A percentile compares a stretch with the other conserved stretches of the same genome.
Evolutionary conservation across 2,113 vertebrate genomes (phyloP).

Genomic region (Tursiops truncatus): DNA sequence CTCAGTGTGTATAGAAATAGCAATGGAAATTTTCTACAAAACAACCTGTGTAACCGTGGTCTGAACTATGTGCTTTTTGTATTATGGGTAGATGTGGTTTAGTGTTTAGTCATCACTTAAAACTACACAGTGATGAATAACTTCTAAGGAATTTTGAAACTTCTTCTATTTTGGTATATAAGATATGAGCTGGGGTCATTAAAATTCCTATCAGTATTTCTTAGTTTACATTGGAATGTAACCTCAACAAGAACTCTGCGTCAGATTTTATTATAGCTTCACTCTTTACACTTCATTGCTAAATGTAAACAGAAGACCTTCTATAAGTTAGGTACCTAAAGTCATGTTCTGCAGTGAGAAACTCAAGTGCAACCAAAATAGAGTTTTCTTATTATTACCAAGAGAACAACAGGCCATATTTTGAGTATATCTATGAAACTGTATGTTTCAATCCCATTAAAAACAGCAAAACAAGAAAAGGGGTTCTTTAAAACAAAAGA

Average conservation of each 20-base stretch:
- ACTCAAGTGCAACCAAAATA: neutral
- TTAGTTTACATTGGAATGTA: slow-evolving; percentile 22
- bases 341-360: neutral
- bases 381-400: neutral
- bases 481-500: neutral
- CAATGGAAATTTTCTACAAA: slow-evolving; percentile 57
- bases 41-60: slow-evolving; percentile 23
- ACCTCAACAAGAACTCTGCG: slow-evolving; percentile 24
- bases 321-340: neutral
- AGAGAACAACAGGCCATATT: neutral
- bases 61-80: slow-evolving; percentile 33
- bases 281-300: neutral
- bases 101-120: slow-evolving; percentile 62
- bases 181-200: slow-evolving; percentile 43
- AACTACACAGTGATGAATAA: slow-evolving; percentile 35
- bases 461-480: neutral
- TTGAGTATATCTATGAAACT: neutral
- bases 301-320: slow-evolving; percentile 23
- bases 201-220: slow-evolving; percentile 47
- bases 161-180: slow-evolving; percentile 22
- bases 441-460: neutral
- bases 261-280: neutral
- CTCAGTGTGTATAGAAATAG: slow-evolving; percentile 61
- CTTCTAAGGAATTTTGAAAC: slow-evolving; percentile 63
- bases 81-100: slow-evolving; percentile 27